phyloP scores from a whole-genome alignment of 2,888 invertebrate genomes.

The Dynastes hyllus region DNA sequence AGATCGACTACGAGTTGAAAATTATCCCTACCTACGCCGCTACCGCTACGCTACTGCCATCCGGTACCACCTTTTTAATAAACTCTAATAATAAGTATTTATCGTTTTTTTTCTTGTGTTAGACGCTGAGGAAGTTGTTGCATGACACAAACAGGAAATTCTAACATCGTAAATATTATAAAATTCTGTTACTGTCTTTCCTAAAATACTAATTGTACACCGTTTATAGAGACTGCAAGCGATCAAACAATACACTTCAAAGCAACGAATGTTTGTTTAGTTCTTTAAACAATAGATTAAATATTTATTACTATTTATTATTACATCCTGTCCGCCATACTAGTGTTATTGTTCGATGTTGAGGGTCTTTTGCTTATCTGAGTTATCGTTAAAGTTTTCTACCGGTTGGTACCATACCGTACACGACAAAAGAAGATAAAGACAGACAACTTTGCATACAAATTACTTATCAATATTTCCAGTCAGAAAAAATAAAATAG shows the following conservation, averaged over 20 bases:
- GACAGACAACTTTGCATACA: conserved; percentile 25
- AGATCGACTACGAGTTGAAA: too few relatives aligned
- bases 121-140: neutral
- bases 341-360: conserved; percentile 29
- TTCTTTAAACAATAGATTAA: conserved; percentile 37
- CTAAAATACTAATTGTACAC: conserved; percentile 10
- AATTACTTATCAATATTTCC: conserved; percentile 20
- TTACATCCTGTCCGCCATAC: conserved; percentile 39
- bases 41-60: too few relatives aligned
- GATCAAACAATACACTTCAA: neutral
- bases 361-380: conserved; percentile 38
- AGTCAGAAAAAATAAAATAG: too few relatives aligned
- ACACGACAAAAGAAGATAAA: conserved; percentile 18
- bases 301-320: conserved; percentile 38
- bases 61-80: too few relatives aligned
- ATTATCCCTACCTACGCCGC: too few relatives aligned
- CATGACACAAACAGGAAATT: conserved; percentile 20
- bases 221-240: conserved; percentile 12
- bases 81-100: too few relatives aligned
- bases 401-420: conserved; percentile 8
- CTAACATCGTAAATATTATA: neutral
- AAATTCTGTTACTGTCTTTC: conserved; percentile 7
- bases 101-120: too few relatives aligned
- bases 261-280: conserved; percentile 12
- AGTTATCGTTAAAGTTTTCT: conserved; percentile 16